phyloP scores from a whole-genome alignment of 2,888 invertebrate species.

The Gastrophysa polygoni region DNA sequence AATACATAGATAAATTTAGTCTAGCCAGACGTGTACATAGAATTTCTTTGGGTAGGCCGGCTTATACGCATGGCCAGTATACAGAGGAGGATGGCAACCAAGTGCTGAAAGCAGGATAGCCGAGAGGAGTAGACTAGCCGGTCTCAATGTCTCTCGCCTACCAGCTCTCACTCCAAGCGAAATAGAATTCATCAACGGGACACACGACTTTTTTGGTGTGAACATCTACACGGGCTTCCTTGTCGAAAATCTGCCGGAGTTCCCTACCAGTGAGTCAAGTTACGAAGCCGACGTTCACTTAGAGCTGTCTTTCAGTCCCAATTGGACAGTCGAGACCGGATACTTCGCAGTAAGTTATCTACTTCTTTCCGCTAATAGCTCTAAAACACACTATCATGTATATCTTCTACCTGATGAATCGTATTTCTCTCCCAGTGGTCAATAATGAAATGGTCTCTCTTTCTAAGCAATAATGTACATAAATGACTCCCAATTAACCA shows the following conservation, averaged over 20 bases:
- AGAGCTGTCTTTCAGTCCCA: not conserved
- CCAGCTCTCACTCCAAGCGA: constrained; percentile 25
- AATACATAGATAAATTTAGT: too few relatives aligned
- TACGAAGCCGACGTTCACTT: not conserved
- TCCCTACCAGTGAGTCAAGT: not conserved
- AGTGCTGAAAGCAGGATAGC: not conserved
- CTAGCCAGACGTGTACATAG: too few relatives aligned
- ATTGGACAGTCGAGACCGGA: not conserved
- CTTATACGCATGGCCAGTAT: not conserved
- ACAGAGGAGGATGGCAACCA: not conserved
- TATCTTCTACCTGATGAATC: too few relatives aligned
- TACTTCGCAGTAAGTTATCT: not conserved
- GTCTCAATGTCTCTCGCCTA: constrained; percentile 20
- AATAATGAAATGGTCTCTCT: too few relatives aligned
- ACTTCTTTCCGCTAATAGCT: too few relatives aligned
- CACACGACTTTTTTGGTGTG: constrained; percentile 30
- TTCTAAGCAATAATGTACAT: too few relatives aligned
- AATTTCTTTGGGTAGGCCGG: not conserved
- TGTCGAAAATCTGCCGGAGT: constrained; percentile 20
- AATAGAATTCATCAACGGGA: constrained; percentile 15
- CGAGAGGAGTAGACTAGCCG: not conserved
- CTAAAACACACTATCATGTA: too few relatives aligned
- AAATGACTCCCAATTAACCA: too few relatives aligned
- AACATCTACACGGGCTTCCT: constrained; percentile 30
- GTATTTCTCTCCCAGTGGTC: too few relatives aligned